A percentile compares a stretch with the other conserved stretches of the same genome.
Conservation (phyloP, 2,888 invertebrate species). For the Dasysyrphus albostriatus region DNA sequence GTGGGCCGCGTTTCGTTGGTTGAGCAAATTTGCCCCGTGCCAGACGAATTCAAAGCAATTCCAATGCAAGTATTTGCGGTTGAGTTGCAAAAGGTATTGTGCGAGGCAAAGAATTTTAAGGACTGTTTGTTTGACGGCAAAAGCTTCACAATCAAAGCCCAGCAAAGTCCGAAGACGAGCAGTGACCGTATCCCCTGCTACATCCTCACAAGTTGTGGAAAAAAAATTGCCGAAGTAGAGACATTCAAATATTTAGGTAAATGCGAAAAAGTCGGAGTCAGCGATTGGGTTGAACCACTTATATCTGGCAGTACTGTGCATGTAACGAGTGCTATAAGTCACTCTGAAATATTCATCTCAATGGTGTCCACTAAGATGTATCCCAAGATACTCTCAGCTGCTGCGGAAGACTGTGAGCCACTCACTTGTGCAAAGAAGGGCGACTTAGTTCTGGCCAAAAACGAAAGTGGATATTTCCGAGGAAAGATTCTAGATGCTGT, state of each 20-base stretch:
- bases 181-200: slow-evolving; percentile 53
- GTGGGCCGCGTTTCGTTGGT: slow-evolving; percentile 76
- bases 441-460: slow-evolving; percentile 67
- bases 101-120: slow-evolving; percentile 46
- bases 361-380: slow-evolving; percentile 67
- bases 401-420: slow-evolving; percentile 70
- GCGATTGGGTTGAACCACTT: slow-evolving; percentile 76
- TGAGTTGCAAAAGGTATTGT: slow-evolving; percentile 48
- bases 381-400: slow-evolving; percentile 65
- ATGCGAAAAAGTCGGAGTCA: slow-evolving; percentile 60
- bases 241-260: slow-evolving; percentile 74
- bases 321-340: slow-evolving; percentile 71
- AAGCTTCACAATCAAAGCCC: slow-evolving; percentile 44
- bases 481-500: slow-evolving; percentile 50
- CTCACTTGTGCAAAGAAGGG: slow-evolving; percentile 33
- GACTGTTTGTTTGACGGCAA: slow-evolving; percentile 56
- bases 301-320: slow-evolving; percentile 66
- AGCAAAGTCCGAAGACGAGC: slow-evolving; percentile 1
- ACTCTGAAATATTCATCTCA: slow-evolving; percentile 77
- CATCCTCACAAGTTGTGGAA: slow-evolving; percentile 44
- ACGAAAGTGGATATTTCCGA: slow-evolving; percentile 48
- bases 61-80: slow-evolving; percentile 76
- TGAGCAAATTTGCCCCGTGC: slow-evolving; percentile 72
- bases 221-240: slow-evolving; percentile 73
- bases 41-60: slow-evolving; percentile 65